A percentile compares a stretch with the other conserved stretches of the same genome.
Evolutionary conservation across 2,797 vertebrate species (phyloP).

Genomic region (Synanceia verrucosa): DNA sequence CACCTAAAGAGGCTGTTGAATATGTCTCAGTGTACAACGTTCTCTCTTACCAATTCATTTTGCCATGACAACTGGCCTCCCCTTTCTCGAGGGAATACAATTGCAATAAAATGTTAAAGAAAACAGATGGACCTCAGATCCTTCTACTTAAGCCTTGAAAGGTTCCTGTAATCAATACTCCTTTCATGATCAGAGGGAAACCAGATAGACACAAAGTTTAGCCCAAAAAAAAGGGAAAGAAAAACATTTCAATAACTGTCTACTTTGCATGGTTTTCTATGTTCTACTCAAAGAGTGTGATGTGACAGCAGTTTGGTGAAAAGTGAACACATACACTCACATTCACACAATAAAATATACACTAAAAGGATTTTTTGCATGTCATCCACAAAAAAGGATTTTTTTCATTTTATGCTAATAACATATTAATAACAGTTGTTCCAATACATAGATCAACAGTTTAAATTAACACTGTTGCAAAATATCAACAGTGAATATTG

Average conservation of each 20-base stretch:
- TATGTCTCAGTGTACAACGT: conserved; percentile 10
- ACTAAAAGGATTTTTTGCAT: conserved; percentile 41
- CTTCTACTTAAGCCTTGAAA: conserved; percentile 61
- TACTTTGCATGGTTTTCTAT: conserved; percentile 22
- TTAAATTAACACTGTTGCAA: conserved; percentile 52
- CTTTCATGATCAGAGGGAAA: conserved; percentile 67
- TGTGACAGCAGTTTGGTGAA: conserved; percentile 19
- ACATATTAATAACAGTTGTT: conserved; percentile 64
- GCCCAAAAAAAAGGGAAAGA: neutral
- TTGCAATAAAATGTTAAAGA: conserved; percentile 45
- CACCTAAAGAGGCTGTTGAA: conserved; percentile 12
- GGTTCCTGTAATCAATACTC: conserved; percentile 64
- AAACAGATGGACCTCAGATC: conserved; percentile 64
- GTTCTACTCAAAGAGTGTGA: conserved; percentile 14
- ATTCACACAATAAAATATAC: neutral
- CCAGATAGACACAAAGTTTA: conserved; percentile 28
- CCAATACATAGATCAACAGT: conserved; percentile 52
- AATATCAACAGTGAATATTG: conserved; percentile 50
- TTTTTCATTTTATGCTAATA: conserved; percentile 63
- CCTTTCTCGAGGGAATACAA: conserved; percentile 43
- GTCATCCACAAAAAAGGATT: conserved; percentile 31
- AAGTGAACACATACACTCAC: neutral
- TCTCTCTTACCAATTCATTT: conserved; percentile 46
- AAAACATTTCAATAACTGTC: conserved; percentile 18
- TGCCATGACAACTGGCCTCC: conserved; percentile 46